Conservation (phyloP, 2,113 vertebrate genomes). For the Pontoporia blainvillei region DNA sequence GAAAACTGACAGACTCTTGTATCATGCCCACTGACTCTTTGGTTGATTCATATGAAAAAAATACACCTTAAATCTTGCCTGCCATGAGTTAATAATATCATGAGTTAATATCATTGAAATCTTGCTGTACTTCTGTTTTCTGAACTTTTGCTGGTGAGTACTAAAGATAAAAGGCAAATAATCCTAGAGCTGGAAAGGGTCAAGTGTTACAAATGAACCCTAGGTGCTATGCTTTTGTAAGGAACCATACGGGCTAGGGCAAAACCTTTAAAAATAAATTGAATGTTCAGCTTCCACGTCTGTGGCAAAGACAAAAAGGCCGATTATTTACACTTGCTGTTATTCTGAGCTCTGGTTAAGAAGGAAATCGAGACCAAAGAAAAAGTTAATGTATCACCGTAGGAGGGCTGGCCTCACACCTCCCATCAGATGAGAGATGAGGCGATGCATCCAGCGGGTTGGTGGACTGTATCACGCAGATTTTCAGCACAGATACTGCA, state of each 20-base stretch:
- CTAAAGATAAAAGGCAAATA: background rate
- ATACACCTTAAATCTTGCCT: background rate
- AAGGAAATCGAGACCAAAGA: background rate
- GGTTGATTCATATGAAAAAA: background rate
- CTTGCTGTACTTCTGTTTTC: background rate
- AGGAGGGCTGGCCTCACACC: background rate
- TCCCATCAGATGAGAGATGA: background rate
- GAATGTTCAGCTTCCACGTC: background rate
- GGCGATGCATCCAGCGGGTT: rapidly evolving
- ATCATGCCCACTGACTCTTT: background rate
- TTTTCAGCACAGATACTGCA: background rate
- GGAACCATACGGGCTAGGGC: background rate
- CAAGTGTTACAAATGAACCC: background rate
- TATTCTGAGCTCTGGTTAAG: background rate
- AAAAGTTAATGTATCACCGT: background rate
- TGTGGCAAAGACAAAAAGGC: background rate
- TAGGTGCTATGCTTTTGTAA: background rate
- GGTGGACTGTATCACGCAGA: background rate
- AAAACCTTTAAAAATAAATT: slow-evolving; percentile 6
- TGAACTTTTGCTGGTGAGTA: background rate
- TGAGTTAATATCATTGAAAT: background rate
- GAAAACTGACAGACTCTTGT: background rate
- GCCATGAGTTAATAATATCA: background rate
- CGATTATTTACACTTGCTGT: background rate
- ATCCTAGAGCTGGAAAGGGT: background rate